phyloP scores from a whole-genome alignment of 1,140 invertebrate genomes.

The Papilio aristodemus region DNA sequence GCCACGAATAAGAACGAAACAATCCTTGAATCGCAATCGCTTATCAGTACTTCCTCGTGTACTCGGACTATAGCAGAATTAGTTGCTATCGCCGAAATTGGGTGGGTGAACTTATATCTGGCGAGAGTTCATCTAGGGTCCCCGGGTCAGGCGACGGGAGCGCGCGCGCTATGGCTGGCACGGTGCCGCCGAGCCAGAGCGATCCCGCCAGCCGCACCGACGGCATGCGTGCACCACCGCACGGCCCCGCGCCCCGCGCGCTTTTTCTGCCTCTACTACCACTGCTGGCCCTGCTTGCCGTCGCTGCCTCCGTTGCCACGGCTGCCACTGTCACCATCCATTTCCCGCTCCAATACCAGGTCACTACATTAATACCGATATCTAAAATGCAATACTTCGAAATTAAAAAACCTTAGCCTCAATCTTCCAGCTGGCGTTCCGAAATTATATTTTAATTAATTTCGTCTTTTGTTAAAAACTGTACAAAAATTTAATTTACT shows the following conservation, averaged over 20 bases:
- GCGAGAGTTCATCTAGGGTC: conserved; percentile 65
- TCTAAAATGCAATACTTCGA: background rate
- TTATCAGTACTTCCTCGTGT: conserved; percentile 58
- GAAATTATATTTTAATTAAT: background rate
- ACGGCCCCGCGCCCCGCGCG: conserved; percentile 35
- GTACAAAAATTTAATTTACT: no score
- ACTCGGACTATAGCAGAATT: conserved; percentile 52
- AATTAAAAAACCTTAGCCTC: background rate
- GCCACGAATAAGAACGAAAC: conserved; percentile 12
- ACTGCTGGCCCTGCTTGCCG: conserved; percentile 35
- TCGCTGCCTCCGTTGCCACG: background rate
- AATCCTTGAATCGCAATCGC: conserved; percentile 39
- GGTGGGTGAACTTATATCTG: conserved; percentile 75
- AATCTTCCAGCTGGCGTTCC: background rate
- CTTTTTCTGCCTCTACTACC: conserved; percentile 37
- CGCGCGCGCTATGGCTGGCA: conserved; percentile 47
- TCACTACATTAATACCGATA: background rate
- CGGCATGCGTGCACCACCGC: conserved; percentile 54
- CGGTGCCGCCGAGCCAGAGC: conserved; percentile 47
- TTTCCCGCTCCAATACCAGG: background rate
- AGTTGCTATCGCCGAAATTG: conserved; percentile 70
- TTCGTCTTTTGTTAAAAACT: no score
- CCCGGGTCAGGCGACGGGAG: conserved; percentile 64
- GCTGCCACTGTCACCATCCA: background rate
- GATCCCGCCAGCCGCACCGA: conserved; percentile 48